These are phyloP conservation scores for Pogonophryne albipinna DNA, from an alignment of 2,797 vertebrate genomes.

Conservation along the genomic window DNA sequence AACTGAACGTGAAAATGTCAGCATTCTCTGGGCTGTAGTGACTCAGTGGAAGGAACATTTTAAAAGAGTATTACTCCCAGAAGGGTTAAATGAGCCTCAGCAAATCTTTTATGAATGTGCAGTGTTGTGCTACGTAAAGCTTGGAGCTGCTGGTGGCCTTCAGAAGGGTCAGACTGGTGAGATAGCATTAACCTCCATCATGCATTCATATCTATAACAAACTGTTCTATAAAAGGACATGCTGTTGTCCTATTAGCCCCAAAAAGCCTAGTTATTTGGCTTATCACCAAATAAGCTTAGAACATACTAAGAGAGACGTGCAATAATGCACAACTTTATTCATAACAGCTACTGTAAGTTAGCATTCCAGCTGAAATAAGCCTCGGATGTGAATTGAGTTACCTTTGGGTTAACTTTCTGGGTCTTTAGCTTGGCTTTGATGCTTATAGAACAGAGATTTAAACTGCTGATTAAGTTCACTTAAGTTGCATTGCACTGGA, in stretches of 20 bases:
- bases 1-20: constrained; percentile 19
- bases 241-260: constrained; percentile 22
- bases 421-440: background rate
- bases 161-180: constrained; percentile 21
- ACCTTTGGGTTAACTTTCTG: constrained; percentile 2
- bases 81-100: constrained; percentile 28
- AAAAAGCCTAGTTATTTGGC: constrained; percentile 36
- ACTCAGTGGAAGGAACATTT: constrained; percentile 24
- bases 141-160: constrained; percentile 14
- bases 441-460: background rate
- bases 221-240: background rate
- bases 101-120: constrained; percentile 44
- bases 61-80: constrained; percentile 30
- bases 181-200: constrained; percentile 11
- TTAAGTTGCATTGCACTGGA: background rate
- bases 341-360: constrained; percentile 38
- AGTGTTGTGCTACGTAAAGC: constrained; percentile 11
- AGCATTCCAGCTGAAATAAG: constrained; percentile 40
- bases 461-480: background rate
- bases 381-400: constrained; percentile 31
- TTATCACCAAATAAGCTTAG: constrained; percentile 74
- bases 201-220: constrained; percentile 14
- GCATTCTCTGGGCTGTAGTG: constrained; percentile 7
- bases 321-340: constrained; percentile 53
- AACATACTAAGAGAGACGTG: constrained; percentile 31